phyloP scores from a whole-genome alignment of 2,797 vertebrate species.

The Gephyroberyx darwinii region DNA sequence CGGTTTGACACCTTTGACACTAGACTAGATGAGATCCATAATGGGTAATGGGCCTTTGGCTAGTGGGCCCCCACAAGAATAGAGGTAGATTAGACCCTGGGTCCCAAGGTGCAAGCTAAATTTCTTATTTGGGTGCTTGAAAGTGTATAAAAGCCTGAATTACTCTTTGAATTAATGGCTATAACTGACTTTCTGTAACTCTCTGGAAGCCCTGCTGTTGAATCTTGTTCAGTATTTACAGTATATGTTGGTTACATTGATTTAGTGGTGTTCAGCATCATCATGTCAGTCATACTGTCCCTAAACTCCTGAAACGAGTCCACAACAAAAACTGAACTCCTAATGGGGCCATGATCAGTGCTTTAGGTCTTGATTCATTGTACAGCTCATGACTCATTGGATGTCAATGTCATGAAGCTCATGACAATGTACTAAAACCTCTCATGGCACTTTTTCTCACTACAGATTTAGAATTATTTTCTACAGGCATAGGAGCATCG shows the following conservation, averaged over 20 bases:
- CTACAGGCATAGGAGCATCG: neutral
- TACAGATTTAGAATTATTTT: neutral
- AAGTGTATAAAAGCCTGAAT: constrained; percentile 34
- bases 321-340: neutral
- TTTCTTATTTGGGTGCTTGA: constrained; percentile 43
- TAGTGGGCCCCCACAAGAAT: constrained; percentile 38
- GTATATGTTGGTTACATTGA: constrained; percentile 16
- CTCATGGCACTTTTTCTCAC: neutral
- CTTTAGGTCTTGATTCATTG: neutral
- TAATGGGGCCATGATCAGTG: neutral
- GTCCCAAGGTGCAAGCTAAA: constrained; percentile 39
- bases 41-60: constrained; percentile 32
- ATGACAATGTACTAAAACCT: neutral
- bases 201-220: constrained; percentile 16
- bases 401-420: too few species aligned
- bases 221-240: constrained; percentile 7
- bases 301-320: constrained; percentile 20
- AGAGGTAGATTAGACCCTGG: constrained; percentile 51
- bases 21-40: constrained; percentile 35
- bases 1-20: too few species aligned
- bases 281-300: constrained; percentile 1
- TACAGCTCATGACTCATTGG: neutral
- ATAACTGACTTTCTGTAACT: constrained; percentile 31
- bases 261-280: constrained; percentile 36
- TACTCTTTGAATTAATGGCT: constrained; percentile 47